phyloP scores from a whole-genome alignment of 2,797 vertebrate genomes.

The Stomatorhinus walkeri region DNA sequence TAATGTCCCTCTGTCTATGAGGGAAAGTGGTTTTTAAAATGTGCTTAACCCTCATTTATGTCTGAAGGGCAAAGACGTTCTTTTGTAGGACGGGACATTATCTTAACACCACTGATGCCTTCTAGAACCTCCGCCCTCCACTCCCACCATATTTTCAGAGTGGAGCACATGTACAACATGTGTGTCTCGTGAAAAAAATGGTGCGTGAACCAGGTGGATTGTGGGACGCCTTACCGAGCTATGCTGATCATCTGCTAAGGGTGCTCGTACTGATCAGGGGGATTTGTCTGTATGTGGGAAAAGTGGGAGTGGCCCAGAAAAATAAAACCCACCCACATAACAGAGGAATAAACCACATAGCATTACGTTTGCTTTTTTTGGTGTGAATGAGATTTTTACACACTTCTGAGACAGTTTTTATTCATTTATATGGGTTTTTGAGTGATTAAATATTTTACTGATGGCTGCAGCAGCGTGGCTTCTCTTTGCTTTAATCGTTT shows the following conservation, averaged over 20 bases:
- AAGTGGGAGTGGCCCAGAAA: background rate
- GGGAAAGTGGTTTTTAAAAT: conserved; percentile 31
- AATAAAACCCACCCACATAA: background rate
- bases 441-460: background rate
- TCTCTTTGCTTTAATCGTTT: background rate
- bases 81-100: background rate
- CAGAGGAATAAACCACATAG: background rate
- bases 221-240: background rate
- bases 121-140: background rate
- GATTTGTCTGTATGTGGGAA: background rate
- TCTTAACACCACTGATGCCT: background rate
- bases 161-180: background rate
- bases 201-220: background rate
- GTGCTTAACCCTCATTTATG: conserved; percentile 27
- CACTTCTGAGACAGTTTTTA: background rate
- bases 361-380: background rate
- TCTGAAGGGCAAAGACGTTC: conserved; percentile 22
- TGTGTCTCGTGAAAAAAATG: background rate
- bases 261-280: background rate
- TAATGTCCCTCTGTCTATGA: background rate
- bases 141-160: background rate
- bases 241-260: background rate
- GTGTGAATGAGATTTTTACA: background rate
- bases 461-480: background rate
- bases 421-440: background rate